Evolutionary conservation across 1,140 invertebrate species (phyloP), one percentile per base, ranked within the genome.

Genomic region (Drosophila eugracilis): DNA sequence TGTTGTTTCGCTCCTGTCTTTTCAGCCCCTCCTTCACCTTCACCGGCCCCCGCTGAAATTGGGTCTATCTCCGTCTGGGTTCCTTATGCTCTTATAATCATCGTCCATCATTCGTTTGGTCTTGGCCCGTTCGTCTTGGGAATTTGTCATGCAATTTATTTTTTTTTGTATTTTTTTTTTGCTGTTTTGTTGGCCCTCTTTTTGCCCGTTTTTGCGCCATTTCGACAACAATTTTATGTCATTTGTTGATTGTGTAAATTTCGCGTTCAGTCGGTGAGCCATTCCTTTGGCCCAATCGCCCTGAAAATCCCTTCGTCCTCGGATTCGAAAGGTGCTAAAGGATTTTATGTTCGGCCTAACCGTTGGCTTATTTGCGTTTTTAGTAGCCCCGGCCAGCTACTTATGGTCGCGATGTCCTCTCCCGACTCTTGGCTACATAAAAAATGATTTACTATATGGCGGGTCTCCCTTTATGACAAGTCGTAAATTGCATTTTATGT

Each of bases 401-500:
- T 67, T 67, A 67, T 67, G 63, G 63, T 57, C 71, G 57, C 55
- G 50, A 62, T 53, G 36, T 69, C 42, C 32, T 54, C 42, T 32
- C 39, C 26, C 42, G 28, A 67, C 44, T 52, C 44, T 42, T 37
- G 59, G 83, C 83, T 81, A 86, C 83, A 86, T 86, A 86, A 86
- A 86, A 86, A 86, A 86, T 86, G 83, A 86, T 86, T 86, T 86
- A 86, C 83, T 86, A 88, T 86, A 88, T 83, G 83, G 75, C 71
- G 78, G 74, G 57, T 75, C 78, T 86, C 83, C 83, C 83, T 86
- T 86, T 86, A 86, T 86, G 83, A 86, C 83, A 86, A 83, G 83
- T 78, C 83, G 83, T 86, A 86, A 86, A 86, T 86, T 83, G 83
- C 83, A 81, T 88, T 86, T 86, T 86, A 86, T 86, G 83, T 88